phyloP scores from a whole-genome alignment of 1,140 invertebrate species.

The Drosophila virilis region DNA sequence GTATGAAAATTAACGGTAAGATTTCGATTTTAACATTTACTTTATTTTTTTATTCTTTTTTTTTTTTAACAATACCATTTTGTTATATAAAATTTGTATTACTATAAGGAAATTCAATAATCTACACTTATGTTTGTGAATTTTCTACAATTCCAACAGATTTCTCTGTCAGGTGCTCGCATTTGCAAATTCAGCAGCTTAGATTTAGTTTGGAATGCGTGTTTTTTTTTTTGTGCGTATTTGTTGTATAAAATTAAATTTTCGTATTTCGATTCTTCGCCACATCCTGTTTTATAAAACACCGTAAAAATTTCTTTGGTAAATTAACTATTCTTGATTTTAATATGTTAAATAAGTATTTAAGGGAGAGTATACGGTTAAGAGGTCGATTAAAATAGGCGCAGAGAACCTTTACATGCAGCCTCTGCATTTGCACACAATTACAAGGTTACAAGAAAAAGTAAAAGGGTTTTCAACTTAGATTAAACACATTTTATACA shows the following conservation, averaged over 20 bases:
- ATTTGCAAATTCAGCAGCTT: slow-evolving; percentile 46
- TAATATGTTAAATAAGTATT: slow-evolving; percentile 46
- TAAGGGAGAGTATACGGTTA: slow-evolving; percentile 33
- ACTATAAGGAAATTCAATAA: slow-evolving; percentile 78
- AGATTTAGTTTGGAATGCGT: slow-evolving; percentile 65
- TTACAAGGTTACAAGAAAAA: slow-evolving; percentile 31
- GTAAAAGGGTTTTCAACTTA: slow-evolving; percentile 52
- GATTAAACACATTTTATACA: slow-evolving; percentile 70
- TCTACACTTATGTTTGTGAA: slow-evolving; percentile 63
- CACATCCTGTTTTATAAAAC: slow-evolving; percentile 33
- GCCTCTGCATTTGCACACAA: slow-evolving; percentile 42
- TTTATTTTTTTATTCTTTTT: slow-evolving; percentile 38
- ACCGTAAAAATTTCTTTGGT: slow-evolving; percentile 70
- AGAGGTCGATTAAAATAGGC: slow-evolving; percentile 16
- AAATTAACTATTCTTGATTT: slow-evolving; percentile 66
- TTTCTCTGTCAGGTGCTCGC: slow-evolving; percentile 27
- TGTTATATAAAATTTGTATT: slow-evolving; percentile 77
- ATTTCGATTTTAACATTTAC: slow-evolving; percentile 62
- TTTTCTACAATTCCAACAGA: slow-evolving; percentile 58
- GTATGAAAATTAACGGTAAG: too few species aligned
- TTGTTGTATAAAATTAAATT: slow-evolving; percentile 44
- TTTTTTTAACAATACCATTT: slow-evolving; percentile 69
- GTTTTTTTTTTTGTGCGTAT: slow-evolving; percentile 46
- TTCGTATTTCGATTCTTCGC: slow-evolving; percentile 43
- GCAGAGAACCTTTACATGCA: slow-evolving; percentile 15